Percentiles rank a stretch among this genome's conserved stretches.
phyloP scores from a whole-genome alignment of 2,888 invertebrate species.

The Leucoptera coffeella region DNA sequence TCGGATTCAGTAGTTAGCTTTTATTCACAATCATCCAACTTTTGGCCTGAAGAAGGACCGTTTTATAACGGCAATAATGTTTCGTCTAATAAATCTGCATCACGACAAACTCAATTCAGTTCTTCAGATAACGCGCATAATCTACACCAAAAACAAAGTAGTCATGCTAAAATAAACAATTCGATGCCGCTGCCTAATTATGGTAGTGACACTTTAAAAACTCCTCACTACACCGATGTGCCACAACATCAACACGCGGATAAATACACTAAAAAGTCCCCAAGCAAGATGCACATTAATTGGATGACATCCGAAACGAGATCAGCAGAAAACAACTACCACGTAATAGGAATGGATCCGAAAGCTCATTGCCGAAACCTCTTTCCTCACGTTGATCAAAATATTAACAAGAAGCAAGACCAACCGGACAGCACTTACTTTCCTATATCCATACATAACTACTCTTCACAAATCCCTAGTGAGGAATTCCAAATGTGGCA shows the following conservation, averaged over 20 bases:
- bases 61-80: slow-evolving; percentile 27
- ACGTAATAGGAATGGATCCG: slow-evolving; percentile 11
- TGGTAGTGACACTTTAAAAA: no score
- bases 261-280: slow-evolving; percentile 38
- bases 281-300: slow-evolving; percentile 42
- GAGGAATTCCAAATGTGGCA: slow-evolving; percentile 43
- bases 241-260: no score
- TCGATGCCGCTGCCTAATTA: no score
- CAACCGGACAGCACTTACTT: slow-evolving; percentile 30
- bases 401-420: slow-evolving; percentile 22
- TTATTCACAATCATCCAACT: slow-evolving; percentile 33
- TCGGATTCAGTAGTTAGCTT: slow-evolving; percentile 35
- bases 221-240: no score
- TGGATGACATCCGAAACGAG: slow-evolving; percentile 48
- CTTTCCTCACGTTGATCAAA: slow-evolving; percentile 15
- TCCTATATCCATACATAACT: slow-evolving; percentile 37
- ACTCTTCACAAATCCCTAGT: slow-evolving; percentile 23
- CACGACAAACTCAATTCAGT: no score
- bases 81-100: slow-evolving; percentile 17
- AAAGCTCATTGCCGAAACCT: not conserved
- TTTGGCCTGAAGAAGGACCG: slow-evolving; percentile 39
- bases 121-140: slow-evolving; percentile 17
- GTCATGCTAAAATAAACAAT: slow-evolving; percentile 26
- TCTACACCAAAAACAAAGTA: slow-evolving; percentile 15
- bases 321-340: slow-evolving; percentile 25